Evolutionary conservation across 2,797 vertebrate genomes (phyloP), one percentile per base, ranked within the genome.

Genomic region (Sebastes taczanowskii): DNA sequence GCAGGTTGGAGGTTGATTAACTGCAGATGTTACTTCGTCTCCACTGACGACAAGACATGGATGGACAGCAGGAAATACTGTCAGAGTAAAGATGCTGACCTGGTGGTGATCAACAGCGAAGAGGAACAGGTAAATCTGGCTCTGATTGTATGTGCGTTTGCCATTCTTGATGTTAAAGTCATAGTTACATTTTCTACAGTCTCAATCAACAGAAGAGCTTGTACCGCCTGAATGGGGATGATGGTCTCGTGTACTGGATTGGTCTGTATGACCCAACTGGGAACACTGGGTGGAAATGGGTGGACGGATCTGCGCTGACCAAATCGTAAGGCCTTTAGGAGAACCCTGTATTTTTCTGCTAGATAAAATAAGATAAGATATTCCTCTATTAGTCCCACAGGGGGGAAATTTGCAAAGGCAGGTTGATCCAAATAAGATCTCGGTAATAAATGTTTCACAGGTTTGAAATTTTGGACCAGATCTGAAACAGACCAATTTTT

Each of bases 21-120:
- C 46, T 71, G 6, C 20, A 87, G 32, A 38, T 91, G 82, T 34
- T 88, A 89, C 66, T 84, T 80, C 16, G 35, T 81, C 11, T 89
- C 88, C 62, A 58, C 2, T 25, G 74, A 63, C 11, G 0, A 0
- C 0, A 80, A 29, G 22, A 78, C 64, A 2, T 91, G 90, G 90
- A 1, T 2, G 7, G 74, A 78, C 1, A 86, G 90, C 63, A 74
- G 82, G 58, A 2, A 1, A 10, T 27, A 79, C 79, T 88, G 86
- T 74, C 66, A n/a, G 71, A 71, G 25, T 25, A 23, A 73, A 74
- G 46, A 3, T 13, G 81, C 74, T 52, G 81, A 88, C 53, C 69
- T 87, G 58, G 83, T 87, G 68, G 74, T 86, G 52, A 89, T 88
- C 62, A 56, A 69, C 74, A 65, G 18, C 2, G 1, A 20, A 58